Conservation (phyloP, 2,113 vertebrate species). For the Barbus barbus region DNA sequence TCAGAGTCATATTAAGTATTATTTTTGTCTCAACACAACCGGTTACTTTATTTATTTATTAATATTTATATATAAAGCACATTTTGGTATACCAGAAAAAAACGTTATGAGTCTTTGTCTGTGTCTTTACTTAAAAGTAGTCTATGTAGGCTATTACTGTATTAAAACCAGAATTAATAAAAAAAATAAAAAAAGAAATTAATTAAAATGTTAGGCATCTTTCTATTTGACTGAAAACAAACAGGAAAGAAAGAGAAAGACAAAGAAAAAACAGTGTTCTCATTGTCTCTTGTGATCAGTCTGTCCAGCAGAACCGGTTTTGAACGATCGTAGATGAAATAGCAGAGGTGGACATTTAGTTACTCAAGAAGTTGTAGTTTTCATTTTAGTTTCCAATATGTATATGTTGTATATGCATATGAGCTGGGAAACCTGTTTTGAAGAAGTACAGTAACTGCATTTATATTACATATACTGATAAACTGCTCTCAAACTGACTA, state of each 20-base stretch:
- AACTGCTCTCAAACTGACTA: background rate
- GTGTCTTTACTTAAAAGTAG: background rate
- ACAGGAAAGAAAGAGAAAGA: too few relatives aligned
- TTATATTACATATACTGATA: background rate
- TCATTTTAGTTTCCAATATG: background rate
- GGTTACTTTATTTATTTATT: background rate
- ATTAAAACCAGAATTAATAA: too few relatives aligned
- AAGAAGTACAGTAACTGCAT: background rate
- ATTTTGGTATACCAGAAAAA: background rate
- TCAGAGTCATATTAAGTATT: background rate
- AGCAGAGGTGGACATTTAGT: too few relatives aligned
- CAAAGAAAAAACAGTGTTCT: background rate
- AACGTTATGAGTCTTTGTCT: background rate
- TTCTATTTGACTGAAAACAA: too few relatives aligned
- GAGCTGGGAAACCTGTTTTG: background rate
- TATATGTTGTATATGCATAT: background rate
- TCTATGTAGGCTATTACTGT: too few relatives aligned
- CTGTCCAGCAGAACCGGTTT: background rate
- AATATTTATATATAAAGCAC: background rate
- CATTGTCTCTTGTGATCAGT: background rate
- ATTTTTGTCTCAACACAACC: background rate
- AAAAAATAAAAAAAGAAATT: too few relatives aligned
- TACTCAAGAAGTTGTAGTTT: background rate
- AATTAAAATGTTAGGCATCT: too few relatives aligned
- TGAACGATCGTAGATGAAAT: background rate